Base-by-base conservation (phyloP, 2,113 vertebrate genomes). In the Trematocara unimaculatum region DNA sequence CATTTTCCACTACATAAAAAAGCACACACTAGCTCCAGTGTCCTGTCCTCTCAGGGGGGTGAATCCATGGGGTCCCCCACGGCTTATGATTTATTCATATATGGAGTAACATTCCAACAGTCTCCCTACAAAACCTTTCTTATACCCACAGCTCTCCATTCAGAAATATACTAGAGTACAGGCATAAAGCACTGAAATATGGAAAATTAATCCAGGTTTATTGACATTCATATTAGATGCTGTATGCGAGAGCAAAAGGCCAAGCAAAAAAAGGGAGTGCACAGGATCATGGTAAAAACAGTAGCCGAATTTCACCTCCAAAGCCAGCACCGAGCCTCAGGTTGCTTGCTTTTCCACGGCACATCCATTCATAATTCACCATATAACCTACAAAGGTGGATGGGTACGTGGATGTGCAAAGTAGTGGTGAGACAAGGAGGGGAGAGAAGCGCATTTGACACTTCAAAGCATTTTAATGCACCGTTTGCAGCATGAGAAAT, bases 1-100 rank as follows among this genome's bases (percentile, higher is more conserved):
- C 70, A 20, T 51, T 89, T 87, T 87, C 47, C 42, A 64, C 31
- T 84, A 33, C 77, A 15, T 83, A 79, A 78, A 89, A 74, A 47
- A 82, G 5, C 53, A 56, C 77, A 62, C 70, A 20, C 54, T 62
- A 56, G 56, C 86, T 90, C 84, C 79, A 33, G 38, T 91, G 85
- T 88, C 70, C 49, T 56, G 55, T 87, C 88, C 91, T 90, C 93
- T 20, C 47, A 56, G 88, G 78, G 38, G 20, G 83, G 87, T 79
- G 84, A 90, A 90, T 94, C 91, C 88, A 70, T 26, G 18, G 89
- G 90, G 92, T 88, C 87, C 88, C 31, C 87, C 84, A 51, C 5
- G 0, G 70, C 78, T 93, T 77, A 94, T 94, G 94, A 94, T 94
- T 95, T 93, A 95, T 95, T 95, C 88, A 95, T 94, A 86, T 64